phyloP scores from a whole-genome alignment of 2,797 vertebrate species.

The Kryptopterus vitreolus region DNA sequence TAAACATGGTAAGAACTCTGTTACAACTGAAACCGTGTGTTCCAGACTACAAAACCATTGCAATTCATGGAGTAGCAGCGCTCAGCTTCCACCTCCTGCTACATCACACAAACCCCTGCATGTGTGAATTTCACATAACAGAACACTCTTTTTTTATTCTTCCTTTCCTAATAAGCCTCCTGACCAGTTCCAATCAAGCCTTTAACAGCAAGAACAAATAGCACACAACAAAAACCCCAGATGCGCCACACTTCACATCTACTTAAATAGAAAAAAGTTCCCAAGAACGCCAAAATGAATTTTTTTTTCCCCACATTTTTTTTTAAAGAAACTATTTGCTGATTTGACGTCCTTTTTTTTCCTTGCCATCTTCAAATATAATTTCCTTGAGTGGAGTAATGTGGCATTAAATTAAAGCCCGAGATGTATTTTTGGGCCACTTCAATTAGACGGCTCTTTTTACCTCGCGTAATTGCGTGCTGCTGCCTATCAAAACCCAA shows the following conservation, averaged over 20 bases:
- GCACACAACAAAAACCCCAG: background rate
- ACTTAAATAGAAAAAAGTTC: background rate
- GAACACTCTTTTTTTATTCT: too few species aligned
- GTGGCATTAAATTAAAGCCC: conserved; percentile 13
- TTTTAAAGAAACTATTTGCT: conserved; percentile 1
- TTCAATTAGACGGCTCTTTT: background rate
- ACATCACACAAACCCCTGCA: background rate
- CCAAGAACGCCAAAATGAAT: background rate
- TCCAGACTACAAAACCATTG: background rate
- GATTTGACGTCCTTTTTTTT: background rate
- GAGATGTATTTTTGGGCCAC: background rate
- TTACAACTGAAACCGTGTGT: background rate
- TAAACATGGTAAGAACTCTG: background rate
- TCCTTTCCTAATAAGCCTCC: background rate
- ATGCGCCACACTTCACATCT: background rate
- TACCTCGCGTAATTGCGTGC: background rate
- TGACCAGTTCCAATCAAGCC: background rate
- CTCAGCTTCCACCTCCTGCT: background rate
- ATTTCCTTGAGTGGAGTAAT: background rate
- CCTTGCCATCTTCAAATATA: background rate
- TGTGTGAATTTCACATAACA: background rate
- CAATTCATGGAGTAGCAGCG: background rate
- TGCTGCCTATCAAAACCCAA: background rate
- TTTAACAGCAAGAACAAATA: background rate
- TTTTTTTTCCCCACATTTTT: background rate